Evolutionary conservation across 1,140 invertebrate species (phyloP).

Genomic region (Neodiprion pinetum): DNA sequence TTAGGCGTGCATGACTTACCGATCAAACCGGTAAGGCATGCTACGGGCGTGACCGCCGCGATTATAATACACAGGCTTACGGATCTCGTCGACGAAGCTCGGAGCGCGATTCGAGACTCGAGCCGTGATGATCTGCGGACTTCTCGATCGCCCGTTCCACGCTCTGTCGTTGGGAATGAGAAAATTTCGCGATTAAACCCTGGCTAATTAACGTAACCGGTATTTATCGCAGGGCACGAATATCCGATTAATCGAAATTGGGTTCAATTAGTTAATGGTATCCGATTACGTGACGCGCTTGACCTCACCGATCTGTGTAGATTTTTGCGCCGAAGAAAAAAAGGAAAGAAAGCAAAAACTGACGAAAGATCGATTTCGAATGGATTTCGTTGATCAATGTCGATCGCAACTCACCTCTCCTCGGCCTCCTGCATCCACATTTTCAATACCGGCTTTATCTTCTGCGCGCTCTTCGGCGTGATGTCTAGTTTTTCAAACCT

Average conservation of each 20-base stretch:
- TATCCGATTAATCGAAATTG: slow-evolving; percentile 51
- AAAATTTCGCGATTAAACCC: slow-evolving; percentile 11
- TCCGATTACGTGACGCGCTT: slow-evolving; percentile 50
- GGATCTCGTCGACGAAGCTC: slow-evolving; percentile 6
- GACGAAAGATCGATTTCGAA: slow-evolving; percentile 9
- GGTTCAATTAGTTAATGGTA: slow-evolving; percentile 56
- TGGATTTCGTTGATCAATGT: slow-evolving; percentile 13
- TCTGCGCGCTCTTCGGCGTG: slow-evolving; percentile 98
- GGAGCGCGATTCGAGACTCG: slow-evolving; percentile 5
- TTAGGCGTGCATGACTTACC: not conserved
- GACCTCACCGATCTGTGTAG: slow-evolving; percentile 29
- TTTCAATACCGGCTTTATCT: slow-evolving; percentile 98
- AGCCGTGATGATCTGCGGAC: slow-evolving; percentile 21
- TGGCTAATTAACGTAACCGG: slow-evolving; percentile 54
- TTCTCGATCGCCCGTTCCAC: slow-evolving; percentile 11
- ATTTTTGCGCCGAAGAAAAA: not conserved
- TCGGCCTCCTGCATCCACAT: slow-evolving; percentile 98
- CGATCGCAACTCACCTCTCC: slow-evolving; percentile 80
- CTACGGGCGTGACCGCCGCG: not conserved
- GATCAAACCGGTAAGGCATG: not conserved
- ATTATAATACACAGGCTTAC: not conserved
- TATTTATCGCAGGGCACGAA: slow-evolving; percentile 49
- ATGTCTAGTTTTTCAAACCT: slow-evolving; percentile 99
- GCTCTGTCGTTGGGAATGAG: not conserved
- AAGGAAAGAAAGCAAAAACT: slow-evolving; percentile 6